A percentile compares a stretch with the other conserved stretches of the same genome.
These are phyloP conservation scores for Trachymyrmex septentrionalis DNA, from an alignment of 1,140 invertebrate species.

Conservation along the genomic window DNA sequence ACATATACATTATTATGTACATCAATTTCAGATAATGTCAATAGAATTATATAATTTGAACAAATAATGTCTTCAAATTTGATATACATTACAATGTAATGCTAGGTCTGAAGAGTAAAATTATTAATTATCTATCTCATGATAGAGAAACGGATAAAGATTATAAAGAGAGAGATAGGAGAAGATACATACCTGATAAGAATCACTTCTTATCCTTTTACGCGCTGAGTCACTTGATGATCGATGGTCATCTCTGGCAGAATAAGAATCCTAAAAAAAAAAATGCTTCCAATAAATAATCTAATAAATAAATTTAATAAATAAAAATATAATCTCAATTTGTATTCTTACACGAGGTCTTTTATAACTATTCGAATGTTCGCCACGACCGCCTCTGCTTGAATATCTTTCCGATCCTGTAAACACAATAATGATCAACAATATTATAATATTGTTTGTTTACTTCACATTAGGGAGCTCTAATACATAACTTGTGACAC, in stretches of 20 bases:
- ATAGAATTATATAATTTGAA: no score
- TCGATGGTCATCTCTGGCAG: constrained; percentile 82
- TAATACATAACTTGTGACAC: background rate
- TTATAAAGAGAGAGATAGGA: background rate
- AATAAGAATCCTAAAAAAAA: constrained; percentile 80
- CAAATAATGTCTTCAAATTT: no score
- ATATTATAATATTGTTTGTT: constrained; percentile 19
- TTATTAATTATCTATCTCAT: constrained; percentile 49
- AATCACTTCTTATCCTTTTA: constrained; percentile 83
- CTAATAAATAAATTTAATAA: no score
- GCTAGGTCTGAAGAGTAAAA: background rate
- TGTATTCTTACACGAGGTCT: constrained; percentile 80
- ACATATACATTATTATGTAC: no score
- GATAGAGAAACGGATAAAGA: background rate
- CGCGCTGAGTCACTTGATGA: constrained; percentile 82
- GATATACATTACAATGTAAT: no score
- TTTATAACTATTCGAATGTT: constrained; percentile 84
- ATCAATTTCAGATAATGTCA: no score
- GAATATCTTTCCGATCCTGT: constrained; percentile 82
- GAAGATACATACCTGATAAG: constrained; percentile 82
- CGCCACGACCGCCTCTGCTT: constrained; percentile 82
- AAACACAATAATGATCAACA: constrained; percentile 11
- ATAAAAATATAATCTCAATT: background rate
- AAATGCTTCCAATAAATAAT: background rate
- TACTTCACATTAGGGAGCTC: background rate